Percentiles rank a stretch among this genome's conserved stretches.
These are phyloP conservation scores for Lissocephala sabroskyi DNA, from an alignment of 2,888 invertebrate genomes.

Conservation along the genomic window DNA sequence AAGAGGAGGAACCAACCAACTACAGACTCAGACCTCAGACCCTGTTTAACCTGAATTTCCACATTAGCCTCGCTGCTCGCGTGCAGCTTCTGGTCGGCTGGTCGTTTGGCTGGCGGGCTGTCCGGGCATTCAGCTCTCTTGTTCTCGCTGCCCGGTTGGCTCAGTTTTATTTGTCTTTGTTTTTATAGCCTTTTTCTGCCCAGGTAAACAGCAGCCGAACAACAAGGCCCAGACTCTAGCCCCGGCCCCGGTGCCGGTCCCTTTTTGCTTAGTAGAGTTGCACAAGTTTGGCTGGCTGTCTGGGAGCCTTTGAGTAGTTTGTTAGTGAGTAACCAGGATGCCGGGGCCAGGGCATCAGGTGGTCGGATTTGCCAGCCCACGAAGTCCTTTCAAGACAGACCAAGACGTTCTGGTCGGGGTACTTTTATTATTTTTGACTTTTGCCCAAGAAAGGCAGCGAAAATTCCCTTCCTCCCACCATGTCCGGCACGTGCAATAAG, in stretches of 20 bases:
- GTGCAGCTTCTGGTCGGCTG: conserved; percentile 10
- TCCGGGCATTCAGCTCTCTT: conserved; percentile 1
- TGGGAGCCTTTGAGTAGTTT: no score
- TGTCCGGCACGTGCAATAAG: background rate
- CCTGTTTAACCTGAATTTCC: conserved; percentile 65
- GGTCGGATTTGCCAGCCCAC: conserved; percentile 12
- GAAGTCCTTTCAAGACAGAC: no score
- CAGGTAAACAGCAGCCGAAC: conserved; percentile 40
- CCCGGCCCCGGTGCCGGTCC: no score
- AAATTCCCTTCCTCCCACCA: no score
- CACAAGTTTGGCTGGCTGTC: no score
- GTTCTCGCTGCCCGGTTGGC: conserved; percentile 7
- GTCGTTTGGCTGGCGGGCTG: conserved; percentile 3
- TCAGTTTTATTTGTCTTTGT: conserved; percentile 53
- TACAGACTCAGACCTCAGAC: conserved; percentile 21
- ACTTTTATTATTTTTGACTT: no score
- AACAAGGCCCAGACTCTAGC: no score
- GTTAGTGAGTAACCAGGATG: no score
- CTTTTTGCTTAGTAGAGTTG: no score
- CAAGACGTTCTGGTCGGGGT: no score
- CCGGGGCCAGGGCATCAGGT: conserved; percentile 20
- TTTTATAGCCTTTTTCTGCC: conserved; percentile 54
- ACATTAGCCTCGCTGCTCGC: conserved; percentile 45
- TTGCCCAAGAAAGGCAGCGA: no score
- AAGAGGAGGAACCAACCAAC: conserved; percentile 5